Evolutionary conservation across 2,888 invertebrate species (phyloP).

Genomic region (Leucozona laternaria): DNA sequence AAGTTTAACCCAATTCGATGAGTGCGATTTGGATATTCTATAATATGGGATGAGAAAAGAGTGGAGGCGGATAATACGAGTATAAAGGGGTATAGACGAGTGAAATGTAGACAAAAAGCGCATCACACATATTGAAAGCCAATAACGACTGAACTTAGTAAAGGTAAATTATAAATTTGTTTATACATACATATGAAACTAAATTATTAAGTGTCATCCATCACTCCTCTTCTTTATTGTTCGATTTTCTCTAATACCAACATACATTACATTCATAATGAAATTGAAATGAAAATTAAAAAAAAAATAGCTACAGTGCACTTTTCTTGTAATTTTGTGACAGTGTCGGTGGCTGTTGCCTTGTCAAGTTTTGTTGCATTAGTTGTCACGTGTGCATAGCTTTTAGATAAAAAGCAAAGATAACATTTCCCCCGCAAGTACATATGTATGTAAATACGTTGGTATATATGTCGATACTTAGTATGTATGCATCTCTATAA

Average conservation of each 20-base stretch:
- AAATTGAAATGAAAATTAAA: constrained; percentile 14
- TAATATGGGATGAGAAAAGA: constrained; percentile 1
- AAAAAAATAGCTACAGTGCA: constrained; percentile 38
- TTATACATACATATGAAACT: constrained; percentile 36
- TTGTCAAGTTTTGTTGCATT: constrained; percentile 60
- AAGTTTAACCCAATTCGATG: constrained; percentile 65
- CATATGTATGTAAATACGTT: neutral
- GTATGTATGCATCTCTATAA: constrained; percentile 1
- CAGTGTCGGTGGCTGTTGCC: constrained; percentile 39
- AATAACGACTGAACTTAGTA: constrained; percentile 8
- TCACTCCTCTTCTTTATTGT: constrained; percentile 43
- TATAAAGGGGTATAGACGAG: neutral
- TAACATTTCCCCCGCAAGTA: constrained; percentile 39
- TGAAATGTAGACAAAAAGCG: constrained; percentile 40
- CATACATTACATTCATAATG: constrained; percentile 9
- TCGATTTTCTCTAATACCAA: constrained; percentile 24
- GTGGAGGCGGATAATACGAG: neutral
- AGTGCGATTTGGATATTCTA: constrained; percentile 42
- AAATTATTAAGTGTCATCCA: constrained; percentile 57
- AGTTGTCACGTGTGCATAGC: constrained; percentile 63
- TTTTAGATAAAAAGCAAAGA: constrained; percentile 49
- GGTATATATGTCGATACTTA: neutral
- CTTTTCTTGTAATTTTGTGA: constrained; percentile 16
- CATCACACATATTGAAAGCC: constrained; percentile 45
- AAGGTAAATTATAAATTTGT: constrained; percentile 40